phyloP scores from a whole-genome alignment of 2,113 vertebrate species.

The Amphilophus citrinellus region DNA sequence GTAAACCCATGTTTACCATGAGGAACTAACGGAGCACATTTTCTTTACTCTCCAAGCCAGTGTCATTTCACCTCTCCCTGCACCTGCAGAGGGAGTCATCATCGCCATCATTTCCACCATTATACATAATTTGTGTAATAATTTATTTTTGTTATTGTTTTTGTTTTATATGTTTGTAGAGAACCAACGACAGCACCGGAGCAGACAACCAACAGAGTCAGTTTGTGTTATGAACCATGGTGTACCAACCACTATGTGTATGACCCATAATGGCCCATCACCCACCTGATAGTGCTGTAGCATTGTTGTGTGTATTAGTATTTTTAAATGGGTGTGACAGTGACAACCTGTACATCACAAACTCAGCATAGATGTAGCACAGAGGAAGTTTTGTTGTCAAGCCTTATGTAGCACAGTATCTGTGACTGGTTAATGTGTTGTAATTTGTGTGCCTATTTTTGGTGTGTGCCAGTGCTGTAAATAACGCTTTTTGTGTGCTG shows the following conservation, averaged over 20 bases:
- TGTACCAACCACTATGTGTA: conserved; percentile 87
- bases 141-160: conserved; percentile 79
- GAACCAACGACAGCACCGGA: conserved; percentile 80
- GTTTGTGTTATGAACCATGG: conserved; percentile 87
- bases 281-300: conserved; percentile 79
- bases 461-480: conserved; percentile 81
- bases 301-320: conserved; percentile 78
- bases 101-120: conserved; percentile 68
- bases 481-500: conserved; percentile 78
- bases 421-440: conserved; percentile 82
- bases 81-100: conserved; percentile 54
- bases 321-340: conserved; percentile 77
- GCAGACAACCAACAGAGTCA: conserved; percentile 83
- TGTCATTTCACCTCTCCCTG: conserved; percentile 51
- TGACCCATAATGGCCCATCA: conserved; percentile 82
- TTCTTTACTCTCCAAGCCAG: conserved; percentile 58
- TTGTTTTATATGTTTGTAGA: conserved; percentile 81
- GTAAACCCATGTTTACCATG: conserved; percentile 79
- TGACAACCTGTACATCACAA: conserved; percentile 79
- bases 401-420: conserved; percentile 82
- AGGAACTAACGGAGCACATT: conserved; percentile 74
- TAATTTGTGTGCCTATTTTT: conserved; percentile 82
- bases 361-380: conserved; percentile 84
- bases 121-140: conserved; percentile 74
- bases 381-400: conserved; percentile 82